phyloP scores from a whole-genome alignment of 2,113 vertebrate genomes.

The human region GRCh38 chr1:4555001-4555500 shows the following conservation, averaged over 20 bases:
- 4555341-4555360: not conserved
- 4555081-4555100: not conserved
- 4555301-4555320: accelerated
- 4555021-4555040: not conserved
- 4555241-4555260: accelerated
- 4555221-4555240: accelerated
- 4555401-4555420: no score
- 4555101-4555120: not conserved
- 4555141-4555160: not conserved
- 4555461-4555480: no score
- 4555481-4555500: no score
- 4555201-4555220: not conserved
- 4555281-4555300: not conserved
- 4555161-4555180: accelerated
- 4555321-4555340: accelerated
- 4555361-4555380: not conserved
- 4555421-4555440: no score
- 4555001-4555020: not conserved
- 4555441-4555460: no score
- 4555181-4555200: not conserved
- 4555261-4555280: not conserved
- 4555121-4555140: not conserved
- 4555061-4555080: not conserved
- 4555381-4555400: no score
- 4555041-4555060: not conserved